Evolutionary conservation across 2,113 vertebrate genomes (phyloP).

Genomic region (Mystacornis crossleyi): DNA sequence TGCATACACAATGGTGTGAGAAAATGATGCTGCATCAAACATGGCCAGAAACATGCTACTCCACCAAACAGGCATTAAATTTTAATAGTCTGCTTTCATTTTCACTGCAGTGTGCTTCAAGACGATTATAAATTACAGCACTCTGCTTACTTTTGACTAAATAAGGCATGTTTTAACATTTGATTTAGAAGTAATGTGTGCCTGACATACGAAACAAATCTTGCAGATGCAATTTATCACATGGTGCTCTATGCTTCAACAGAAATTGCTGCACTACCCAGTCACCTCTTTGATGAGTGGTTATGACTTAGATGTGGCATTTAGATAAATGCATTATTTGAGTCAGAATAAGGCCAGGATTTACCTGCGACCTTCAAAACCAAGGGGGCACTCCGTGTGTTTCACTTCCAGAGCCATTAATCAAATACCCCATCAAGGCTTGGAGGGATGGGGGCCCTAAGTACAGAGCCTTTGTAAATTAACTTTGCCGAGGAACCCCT

Average conservation of each 20-base stretch:
- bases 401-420: neutral
- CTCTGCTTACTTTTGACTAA: constrained; percentile 79
- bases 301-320: neutral
- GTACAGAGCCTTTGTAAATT: constrained; percentile 16
- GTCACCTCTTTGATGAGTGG: constrained; percentile 7
- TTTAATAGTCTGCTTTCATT: constrained; percentile 79
- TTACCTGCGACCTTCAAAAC: constrained; percentile 16
- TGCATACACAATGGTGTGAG: neutral
- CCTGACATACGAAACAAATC: constrained; percentile 70
- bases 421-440: constrained; percentile 40
- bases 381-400: neutral
- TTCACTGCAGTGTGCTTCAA: constrained; percentile 61
- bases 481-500: constrained; percentile 21
- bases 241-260: constrained; percentile 12
- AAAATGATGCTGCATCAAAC: constrained; percentile 48
- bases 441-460: neutral
- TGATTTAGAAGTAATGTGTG: constrained; percentile 74
- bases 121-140: constrained; percentile 75
- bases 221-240: constrained; percentile 69
- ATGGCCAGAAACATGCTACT: constrained; percentile 59
- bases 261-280: constrained; percentile 13
- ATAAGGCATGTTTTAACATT: constrained; percentile 75
- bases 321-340: neutral
- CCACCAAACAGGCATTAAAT: constrained; percentile 71
- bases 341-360: constrained; percentile 33